Evolutionary conservation across 2,888 invertebrate genomes (phyloP), one percentile per base, ranked within the genome.

Genomic region (Acleris literana): DNA sequence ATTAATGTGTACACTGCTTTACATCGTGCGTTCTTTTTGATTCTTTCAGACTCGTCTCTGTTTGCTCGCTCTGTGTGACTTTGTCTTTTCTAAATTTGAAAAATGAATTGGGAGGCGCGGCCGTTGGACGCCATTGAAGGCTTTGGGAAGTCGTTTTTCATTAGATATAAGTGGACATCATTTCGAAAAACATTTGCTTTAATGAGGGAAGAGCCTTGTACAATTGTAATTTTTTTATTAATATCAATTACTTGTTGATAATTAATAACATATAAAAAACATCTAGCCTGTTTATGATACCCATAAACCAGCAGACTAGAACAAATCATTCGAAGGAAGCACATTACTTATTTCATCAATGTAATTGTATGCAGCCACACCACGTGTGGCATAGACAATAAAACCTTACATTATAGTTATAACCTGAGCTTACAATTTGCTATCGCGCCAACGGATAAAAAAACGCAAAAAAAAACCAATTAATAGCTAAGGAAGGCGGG

Each of bases 1-100:
- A 85, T 84, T 88, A 88, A 85, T 88, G 87, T 89, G 86, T 86
- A 85, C 87, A 83, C 77, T 79, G 87, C 82, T 82, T 86, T 85
- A 84, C 84, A 86, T 82, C 83, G 78, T 72, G 72, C 76, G 73
- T 76, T 77, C 77, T 85, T 86, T 86, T 87, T 83, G 78, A 81
- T 81, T 83, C 76, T 73, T 74, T 69, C 77, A 76, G 76, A 48
- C 43, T 46, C 33, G 65, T 66, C 65, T 66, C 65, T 66, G 61
- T 66, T 66, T 66, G 65, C 65, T 61, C 65, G 56, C 56, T 51
- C 55, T 52, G 61, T 51, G 52, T 44, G 52, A 61, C 65, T 66
- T 66, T 66, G 61, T 61, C 65, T 66, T 66, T 61, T 57, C 65
- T 51, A 61, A 66, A 66, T 66, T 66, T 56, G 60, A 56, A 66